phyloP scores from a whole-genome alignment of 2,113 vertebrate genomes.

The Spermophilus dauricus region DNA sequence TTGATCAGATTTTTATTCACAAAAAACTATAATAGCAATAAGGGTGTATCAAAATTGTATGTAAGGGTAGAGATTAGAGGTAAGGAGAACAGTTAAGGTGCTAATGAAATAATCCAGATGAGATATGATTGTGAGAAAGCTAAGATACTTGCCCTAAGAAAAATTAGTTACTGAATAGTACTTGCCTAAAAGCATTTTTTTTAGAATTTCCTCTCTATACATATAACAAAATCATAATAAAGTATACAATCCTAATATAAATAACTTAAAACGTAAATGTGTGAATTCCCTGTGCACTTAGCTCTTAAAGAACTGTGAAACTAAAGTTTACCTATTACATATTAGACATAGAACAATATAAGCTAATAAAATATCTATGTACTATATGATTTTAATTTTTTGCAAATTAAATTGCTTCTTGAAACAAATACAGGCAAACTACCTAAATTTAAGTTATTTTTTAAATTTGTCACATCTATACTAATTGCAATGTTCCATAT shows the following conservation, averaged over 20 bases:
- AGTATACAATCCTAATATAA: not conserved
- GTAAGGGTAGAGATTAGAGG: too few relatives aligned
- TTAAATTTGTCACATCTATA: not conserved
- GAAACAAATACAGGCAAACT: not conserved
- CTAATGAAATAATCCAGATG: not conserved
- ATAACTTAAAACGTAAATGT: not conserved
- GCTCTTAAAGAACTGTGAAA: not conserved
- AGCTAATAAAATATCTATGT: constrained; percentile 15
- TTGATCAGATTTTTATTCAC: not conserved
- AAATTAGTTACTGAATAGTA: not conserved
- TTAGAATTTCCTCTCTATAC: not conserved
- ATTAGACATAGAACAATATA: not conserved
- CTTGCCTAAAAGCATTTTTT: not conserved
- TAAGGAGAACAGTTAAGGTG: not conserved
- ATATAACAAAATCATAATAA: not conserved
- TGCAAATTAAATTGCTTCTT: not conserved
- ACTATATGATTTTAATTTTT: constrained; percentile 13
- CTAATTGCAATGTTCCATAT: not conserved
- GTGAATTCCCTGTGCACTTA: not conserved
- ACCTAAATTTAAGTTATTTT: not conserved
- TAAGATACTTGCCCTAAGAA: not conserved
- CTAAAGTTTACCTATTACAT: not conserved
- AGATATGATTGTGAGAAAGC: not conserved
- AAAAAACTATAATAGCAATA: too few relatives aligned
- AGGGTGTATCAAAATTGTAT: too few relatives aligned